Base-by-base conservation (phyloP, 1,140 invertebrate species). In the Plodia interpunctella region DNA sequence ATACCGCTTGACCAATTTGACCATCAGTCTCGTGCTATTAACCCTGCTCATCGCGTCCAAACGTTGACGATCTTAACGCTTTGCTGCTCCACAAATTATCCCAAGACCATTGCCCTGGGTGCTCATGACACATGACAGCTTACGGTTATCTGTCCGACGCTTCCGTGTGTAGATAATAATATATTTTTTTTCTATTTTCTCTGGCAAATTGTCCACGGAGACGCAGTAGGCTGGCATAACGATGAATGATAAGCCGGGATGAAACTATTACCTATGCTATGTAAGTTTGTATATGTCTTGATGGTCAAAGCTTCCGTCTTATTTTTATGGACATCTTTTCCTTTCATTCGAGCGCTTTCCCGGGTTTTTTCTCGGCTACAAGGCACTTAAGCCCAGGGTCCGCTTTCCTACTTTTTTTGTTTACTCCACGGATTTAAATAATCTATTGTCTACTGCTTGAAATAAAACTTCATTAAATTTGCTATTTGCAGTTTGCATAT, bases 61-160 rank as follows among this genome's bases (percentile, higher is more conserved):
- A 15, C 15, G 78, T 72, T 84, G 83, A 85, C 72, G 78, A 84
- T 85, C 84, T 87, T 78, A 83, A 83, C 82, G 84, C 82, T 85
- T 75, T 83, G 82, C 53, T 87, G 82, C 73, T 63, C 38, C 13
- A 10, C 78, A 80, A 83, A 87, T 87, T 85, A 66, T 77, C 75
- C 68, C 66, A 51, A 78, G 84, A 85, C 81, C 80, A 79, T 76
- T 84, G 83, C 81, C 82, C 80, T 68, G 49, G 72, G 80, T 73
- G 76, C 79, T 32, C 64, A 66, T 78, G 76, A 74, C 74, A 78
- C 73, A 83, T 79, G 77, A 86, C 83, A 78, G 54, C 65, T 72
- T 72, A 77, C 78, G 70, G 76, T 78, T 74, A 72, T 64, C 61
- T 78, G 83, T 83, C 83, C 83, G 65, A 78, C 62, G 57, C 70